These are phyloP conservation scores for Dromaius novaehollandiae DNA, from an alignment of 2,113 vertebrate genomes.

Conservation along the genomic window DNA sequence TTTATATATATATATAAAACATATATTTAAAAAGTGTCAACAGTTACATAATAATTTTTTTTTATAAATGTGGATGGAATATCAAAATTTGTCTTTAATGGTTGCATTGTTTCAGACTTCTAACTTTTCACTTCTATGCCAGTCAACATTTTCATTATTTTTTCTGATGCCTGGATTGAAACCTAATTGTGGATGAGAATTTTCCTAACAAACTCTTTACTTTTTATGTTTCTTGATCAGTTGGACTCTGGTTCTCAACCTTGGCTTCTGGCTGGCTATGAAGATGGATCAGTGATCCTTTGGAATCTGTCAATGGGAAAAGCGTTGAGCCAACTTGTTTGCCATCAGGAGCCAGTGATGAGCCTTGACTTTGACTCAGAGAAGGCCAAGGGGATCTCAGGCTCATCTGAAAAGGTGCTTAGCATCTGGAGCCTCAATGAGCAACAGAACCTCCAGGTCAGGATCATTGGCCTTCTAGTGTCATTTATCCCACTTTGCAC, in stretches of 20 bases:
- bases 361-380: slow-evolving; percentile 90
- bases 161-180: neutral
- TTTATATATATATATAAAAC: neutral
- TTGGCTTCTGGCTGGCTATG: slow-evolving; percentile 89
- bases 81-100: neutral
- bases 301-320: slow-evolving; percentile 87
- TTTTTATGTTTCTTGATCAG: slow-evolving; percentile 66
- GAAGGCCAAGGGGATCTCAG: slow-evolving; percentile 86
- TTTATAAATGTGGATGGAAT: neutral
- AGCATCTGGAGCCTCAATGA: slow-evolving; percentile 87
- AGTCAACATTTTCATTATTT: neutral
- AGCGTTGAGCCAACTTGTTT: slow-evolving; percentile 77
- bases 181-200: neutral
- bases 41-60: neutral
- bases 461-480: slow-evolving; percentile 60
- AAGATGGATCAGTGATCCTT: slow-evolving; percentile 90
- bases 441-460: slow-evolving; percentile 92
- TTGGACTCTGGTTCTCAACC: slow-evolving; percentile 75
- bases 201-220: neutral
- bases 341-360: slow-evolving; percentile 91
- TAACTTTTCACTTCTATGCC: neutral
- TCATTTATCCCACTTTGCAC: slow-evolving; percentile 79
- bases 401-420: slow-evolving; percentile 89
- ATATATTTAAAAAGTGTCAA: no score
- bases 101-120: neutral